Conservation (phyloP, 2,888 invertebrate species). For the Temnothorax rugatulus region DNA sequence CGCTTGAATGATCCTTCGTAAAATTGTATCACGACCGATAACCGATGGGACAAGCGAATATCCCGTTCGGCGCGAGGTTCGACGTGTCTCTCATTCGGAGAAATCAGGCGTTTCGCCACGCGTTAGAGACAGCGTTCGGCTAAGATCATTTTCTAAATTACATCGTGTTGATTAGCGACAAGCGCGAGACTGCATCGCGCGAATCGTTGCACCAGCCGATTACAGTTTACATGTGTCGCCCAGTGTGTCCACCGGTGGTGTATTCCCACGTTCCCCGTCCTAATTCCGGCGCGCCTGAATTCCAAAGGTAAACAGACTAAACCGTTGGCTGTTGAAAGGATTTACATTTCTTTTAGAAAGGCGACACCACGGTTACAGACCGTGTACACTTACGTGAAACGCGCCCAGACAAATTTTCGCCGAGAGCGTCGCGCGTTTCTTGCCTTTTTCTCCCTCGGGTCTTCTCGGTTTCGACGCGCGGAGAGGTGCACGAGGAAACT, state of each 20-base stretch:
- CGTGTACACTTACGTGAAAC: neutral
- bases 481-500: neutral
- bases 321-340: conserved; percentile 57
- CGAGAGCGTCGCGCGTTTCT: neutral
- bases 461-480: neutral
- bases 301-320: conserved; percentile 59
- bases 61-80: neutral
- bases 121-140: neutral
- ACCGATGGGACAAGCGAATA: neutral
- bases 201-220: conserved; percentile 24
- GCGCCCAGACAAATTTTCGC: conserved; percentile 16
- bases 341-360: conserved; percentile 61
- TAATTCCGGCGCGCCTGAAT: conserved; percentile 49
- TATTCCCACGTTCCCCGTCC: conserved; percentile 55
- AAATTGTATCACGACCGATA: conserved; percentile 23
- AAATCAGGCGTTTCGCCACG: neutral
- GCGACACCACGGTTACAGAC: conserved; percentile 8
- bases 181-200: conserved; percentile 59
- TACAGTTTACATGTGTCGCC: conserved; percentile 52
- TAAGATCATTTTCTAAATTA: conserved; percentile 55
- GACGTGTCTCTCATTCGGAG: neutral
- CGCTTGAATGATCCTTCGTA: neutral
- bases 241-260: conserved; percentile 53
- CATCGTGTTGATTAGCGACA: conserved; percentile 62
- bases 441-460: neutral